A percentile compares a stretch with the other conserved stretches of the same genome.
These are phyloP conservation scores for Rhamnusium bicolor DNA, from an alignment of 2,888 invertebrate species.

Conservation along the genomic window DNA sequence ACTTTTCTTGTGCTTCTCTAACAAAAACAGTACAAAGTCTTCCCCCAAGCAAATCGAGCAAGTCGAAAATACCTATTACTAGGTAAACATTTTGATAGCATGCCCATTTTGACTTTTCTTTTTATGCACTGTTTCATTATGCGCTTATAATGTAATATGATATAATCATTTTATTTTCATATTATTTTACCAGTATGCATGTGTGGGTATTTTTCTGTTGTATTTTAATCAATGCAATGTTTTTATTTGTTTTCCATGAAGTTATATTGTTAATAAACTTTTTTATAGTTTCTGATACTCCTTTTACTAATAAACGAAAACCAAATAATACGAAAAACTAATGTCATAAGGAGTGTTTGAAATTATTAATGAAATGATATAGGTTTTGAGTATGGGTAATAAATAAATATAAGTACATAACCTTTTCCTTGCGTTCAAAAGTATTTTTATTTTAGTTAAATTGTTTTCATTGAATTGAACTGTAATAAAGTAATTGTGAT, in stretches of 20 bases:
- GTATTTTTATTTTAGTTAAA: no score
- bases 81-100: slow-evolving; percentile 59
- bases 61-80: slow-evolving; percentile 67
- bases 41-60: slow-evolving; percentile 66
- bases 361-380: not conserved
- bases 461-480: no score
- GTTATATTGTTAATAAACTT: not conserved
- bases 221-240: not conserved
- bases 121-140: not conserved
- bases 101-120: not conserved
- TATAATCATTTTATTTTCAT: not conserved
- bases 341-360: not conserved
- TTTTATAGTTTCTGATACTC: not conserved
- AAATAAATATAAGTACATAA: no score
- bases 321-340: no score
- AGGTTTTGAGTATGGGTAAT: not conserved
- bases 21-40: slow-evolving; percentile 64
- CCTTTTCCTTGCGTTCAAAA: not conserved
- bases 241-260: not conserved
- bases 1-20: slow-evolving; percentile 48
- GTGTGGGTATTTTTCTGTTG: not conserved
- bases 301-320: no score
- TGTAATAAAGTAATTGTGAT: no score
- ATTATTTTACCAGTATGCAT: not conserved
- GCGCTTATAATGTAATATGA: not conserved